Conservation (phyloP, 92 coral and sea anemone genomes). For the Muricea muricata region DNA sequence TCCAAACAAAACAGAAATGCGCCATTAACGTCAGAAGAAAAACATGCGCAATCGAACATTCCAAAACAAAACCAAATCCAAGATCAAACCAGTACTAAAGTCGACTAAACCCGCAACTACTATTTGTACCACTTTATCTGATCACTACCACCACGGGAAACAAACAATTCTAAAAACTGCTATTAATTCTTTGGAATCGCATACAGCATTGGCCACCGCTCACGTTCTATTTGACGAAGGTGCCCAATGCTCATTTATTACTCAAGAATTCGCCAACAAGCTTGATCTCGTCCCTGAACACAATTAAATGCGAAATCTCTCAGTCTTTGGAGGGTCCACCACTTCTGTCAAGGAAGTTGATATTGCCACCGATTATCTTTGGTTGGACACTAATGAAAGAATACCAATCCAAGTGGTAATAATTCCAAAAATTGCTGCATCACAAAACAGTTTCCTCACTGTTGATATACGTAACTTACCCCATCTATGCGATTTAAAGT, state of each 20-base stretch:
- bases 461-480: constrained; percentile 33
- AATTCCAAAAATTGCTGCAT: constrained; percentile 47
- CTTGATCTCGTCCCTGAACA: constrained; percentile 21
- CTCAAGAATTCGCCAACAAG: constrained; percentile 52
- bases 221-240: constrained; percentile 64
- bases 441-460: constrained; percentile 16
- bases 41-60: background rate
- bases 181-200: background rate
- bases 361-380: background rate
- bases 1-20: background rate
- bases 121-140: background rate
- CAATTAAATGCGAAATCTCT: constrained; percentile 31
- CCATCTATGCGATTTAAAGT: constrained; percentile 42
- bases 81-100: background rate
- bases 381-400: background rate
- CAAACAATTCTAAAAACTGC: constrained; percentile 4
- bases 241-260: constrained; percentile 66
- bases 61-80: background rate
- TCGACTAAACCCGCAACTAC: background rate
- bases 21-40: background rate
- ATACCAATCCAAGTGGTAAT: background rate
- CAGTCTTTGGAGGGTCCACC: constrained; percentile 33
- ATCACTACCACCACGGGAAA: background rate
- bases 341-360: background rate
- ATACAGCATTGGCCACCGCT: background rate